Percentiles rank a stretch among this genome's conserved stretches.
These are phyloP conservation scores for Scopus umbretta DNA, from an alignment of 2,113 vertebrate genomes.

Conservation along the genomic window DNA sequence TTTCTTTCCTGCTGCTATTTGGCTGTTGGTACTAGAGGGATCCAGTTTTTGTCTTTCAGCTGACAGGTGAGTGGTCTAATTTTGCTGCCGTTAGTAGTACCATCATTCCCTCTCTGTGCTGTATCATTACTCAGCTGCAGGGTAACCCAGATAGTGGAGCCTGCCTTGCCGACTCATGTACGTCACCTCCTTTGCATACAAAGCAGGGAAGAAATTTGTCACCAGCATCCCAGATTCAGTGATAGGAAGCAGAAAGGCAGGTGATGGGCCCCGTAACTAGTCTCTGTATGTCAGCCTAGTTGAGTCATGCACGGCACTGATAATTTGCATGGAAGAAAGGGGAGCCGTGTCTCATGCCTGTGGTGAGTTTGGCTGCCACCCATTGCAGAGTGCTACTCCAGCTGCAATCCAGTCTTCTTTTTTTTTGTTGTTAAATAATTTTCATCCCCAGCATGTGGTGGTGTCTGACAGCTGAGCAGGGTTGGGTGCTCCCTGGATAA, in stretches of 20 bases:
- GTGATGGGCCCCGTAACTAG: background rate
- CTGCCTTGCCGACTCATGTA: background rate
- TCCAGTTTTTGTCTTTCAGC: background rate
- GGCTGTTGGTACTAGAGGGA: background rate
- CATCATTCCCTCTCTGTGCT: background rate
- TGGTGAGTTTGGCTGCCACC: background rate
- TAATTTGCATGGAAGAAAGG: background rate
- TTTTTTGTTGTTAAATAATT: background rate
- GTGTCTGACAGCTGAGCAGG: background rate
- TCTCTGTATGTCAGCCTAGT: background rate
- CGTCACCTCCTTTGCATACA: background rate
- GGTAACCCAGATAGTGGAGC: background rate
- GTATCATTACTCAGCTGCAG: background rate
- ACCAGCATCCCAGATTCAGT: background rate
- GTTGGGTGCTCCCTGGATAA: background rate
- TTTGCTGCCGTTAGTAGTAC: background rate
- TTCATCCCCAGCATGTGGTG: background rate
- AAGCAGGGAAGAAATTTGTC: background rate
- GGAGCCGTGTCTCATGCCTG: background rate
- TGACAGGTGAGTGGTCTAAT: background rate
- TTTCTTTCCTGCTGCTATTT: background rate
- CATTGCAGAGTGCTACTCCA: background rate
- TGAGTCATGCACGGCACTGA: background rate
- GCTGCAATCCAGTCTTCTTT: background rate
- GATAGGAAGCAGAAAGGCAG: background rate